phyloP scores from a whole-genome alignment of 2,797 vertebrate genomes.

The Pterois miles region DNA sequence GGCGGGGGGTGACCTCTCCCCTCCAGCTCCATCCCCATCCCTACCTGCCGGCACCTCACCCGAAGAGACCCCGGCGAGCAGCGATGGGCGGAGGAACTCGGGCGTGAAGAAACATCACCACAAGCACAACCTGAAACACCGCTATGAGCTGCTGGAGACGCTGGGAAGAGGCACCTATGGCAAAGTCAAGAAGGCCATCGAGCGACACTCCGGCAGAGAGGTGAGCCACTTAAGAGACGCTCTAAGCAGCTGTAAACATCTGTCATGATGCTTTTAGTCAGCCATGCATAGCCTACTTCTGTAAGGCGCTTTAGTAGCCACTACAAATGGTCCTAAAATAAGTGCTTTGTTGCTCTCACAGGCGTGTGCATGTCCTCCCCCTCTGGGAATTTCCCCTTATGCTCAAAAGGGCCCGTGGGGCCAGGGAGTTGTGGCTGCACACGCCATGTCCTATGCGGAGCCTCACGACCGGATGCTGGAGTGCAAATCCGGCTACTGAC shows the following conservation, averaged over 20 bases:
- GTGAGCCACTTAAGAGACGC: conserved; percentile 80
- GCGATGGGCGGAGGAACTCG: conserved; percentile 83
- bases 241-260: conserved; percentile 29
- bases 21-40: conserved; percentile 50
- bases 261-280: conserved; percentile 6
- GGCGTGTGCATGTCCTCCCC: conserved; percentile 48
- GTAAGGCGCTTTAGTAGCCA: neutral
- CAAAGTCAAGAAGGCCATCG: conserved; percentile 97
- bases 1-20: conserved; percentile 54
- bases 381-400: conserved; percentile 66
- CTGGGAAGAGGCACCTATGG: conserved; percentile 97
- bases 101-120: conserved; percentile 97
- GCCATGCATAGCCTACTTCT: neutral
- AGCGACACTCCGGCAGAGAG: conserved; percentile 96
- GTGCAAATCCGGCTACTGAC: conserved; percentile 71
- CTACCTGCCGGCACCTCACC: conserved; percentile 56
- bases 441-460: conserved; percentile 57
- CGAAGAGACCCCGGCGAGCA: conserved; percentile 57
- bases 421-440: conserved; percentile 61
- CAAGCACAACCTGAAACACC: conserved; percentile 99
- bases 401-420: conserved; percentile 54
- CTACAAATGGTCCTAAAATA: conserved; percentile 31
- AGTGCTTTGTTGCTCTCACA: conserved; percentile 53
- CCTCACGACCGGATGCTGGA: conserved; percentile 71
- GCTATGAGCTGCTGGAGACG: conserved; percentile 97